Percentiles rank a stretch among this genome's conserved stretches.
Conservation (phyloP, 2,888 invertebrate species). For the Ectemnius cavifrons region DNA sequence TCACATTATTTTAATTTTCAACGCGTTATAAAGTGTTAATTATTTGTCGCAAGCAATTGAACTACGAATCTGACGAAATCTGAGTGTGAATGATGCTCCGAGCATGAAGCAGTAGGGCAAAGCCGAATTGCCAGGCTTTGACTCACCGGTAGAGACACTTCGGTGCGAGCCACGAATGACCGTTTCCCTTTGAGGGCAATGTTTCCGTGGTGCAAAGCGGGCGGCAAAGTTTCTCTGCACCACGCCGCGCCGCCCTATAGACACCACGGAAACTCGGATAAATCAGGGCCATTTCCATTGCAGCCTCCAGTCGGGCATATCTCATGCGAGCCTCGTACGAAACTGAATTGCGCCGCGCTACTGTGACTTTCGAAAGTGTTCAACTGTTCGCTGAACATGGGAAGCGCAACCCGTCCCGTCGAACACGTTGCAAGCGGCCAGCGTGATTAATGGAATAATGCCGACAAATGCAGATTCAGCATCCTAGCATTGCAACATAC, state of each 20-base stretch:
- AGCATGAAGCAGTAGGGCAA: slow-evolving; percentile 9
- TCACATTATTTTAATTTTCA: too few relatives aligned
- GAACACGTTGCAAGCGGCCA: not conserved
- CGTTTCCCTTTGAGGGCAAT: not conserved
- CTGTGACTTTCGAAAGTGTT: slow-evolving; percentile 22
- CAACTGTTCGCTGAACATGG: too few relatives aligned
- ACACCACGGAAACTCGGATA: slow-evolving; percentile 45
- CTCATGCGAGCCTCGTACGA: slow-evolving; percentile 40
- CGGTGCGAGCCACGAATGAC: not conserved
- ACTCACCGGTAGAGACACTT: not conserved
- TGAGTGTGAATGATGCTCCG: too few relatives aligned
- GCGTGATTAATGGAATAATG: not conserved
- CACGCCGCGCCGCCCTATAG: slow-evolving; percentile 40
- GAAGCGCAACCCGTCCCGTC: too few relatives aligned
- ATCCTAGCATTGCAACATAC: too few relatives aligned
- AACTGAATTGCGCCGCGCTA: not conserved
- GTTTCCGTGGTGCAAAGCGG: slow-evolving; percentile 7
- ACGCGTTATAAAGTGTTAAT: too few relatives aligned
- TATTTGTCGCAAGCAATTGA: too few relatives aligned
- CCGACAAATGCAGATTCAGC: not conserved
- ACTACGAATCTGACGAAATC: too few relatives aligned
- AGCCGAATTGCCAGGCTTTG: slow-evolving; percentile 51
- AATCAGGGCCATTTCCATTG: slow-evolving; percentile 54
- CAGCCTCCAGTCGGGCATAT: slow-evolving; percentile 33
- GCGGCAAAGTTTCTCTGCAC: slow-evolving; percentile 51